Percentiles rank a stretch among this genome's conserved stretches.
Evolutionary conservation across 1,140 invertebrate genomes (phyloP).

Genomic region (Stegodyphus dumicola): DNA sequence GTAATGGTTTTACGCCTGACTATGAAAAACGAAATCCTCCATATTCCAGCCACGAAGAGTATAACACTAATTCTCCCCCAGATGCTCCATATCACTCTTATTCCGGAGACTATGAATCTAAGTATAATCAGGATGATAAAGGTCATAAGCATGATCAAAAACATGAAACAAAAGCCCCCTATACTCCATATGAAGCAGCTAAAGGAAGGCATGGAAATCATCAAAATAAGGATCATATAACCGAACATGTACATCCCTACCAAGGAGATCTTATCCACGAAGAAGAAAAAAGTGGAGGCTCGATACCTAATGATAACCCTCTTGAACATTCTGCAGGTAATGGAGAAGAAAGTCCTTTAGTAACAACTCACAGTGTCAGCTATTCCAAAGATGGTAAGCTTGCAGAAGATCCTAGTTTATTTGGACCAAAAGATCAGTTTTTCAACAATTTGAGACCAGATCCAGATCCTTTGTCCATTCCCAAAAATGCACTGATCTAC

Average conservation of each 20-base stretch:
- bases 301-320: neutral
- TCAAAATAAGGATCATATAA: neutral
- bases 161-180: constrained; percentile 23
- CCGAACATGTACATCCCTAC: neutral
- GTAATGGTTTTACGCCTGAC: neutral
- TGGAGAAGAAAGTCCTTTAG: neutral
- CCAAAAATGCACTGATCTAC: constrained; percentile 31
- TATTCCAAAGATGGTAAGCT: neutral
- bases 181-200: constrained; percentile 6
- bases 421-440: constrained; percentile 9
- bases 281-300: neutral
- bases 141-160: neutral
- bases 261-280: neutral
- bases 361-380: constrained; percentile 4
- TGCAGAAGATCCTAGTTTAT: neutral
- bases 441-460: constrained; percentile 20
- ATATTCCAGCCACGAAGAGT: neutral
- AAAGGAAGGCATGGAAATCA: too few relatives aligned
- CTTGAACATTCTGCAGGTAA: neutral
- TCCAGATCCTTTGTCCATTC: constrained; percentile 32
- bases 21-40: neutral
- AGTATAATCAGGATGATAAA: neutral
- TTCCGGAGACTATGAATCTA: neutral
- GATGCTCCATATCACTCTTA: neutral
- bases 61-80: neutral